phyloP scores from a whole-genome alignment of 2,113 vertebrate genomes.

The Turnix velox region DNA sequence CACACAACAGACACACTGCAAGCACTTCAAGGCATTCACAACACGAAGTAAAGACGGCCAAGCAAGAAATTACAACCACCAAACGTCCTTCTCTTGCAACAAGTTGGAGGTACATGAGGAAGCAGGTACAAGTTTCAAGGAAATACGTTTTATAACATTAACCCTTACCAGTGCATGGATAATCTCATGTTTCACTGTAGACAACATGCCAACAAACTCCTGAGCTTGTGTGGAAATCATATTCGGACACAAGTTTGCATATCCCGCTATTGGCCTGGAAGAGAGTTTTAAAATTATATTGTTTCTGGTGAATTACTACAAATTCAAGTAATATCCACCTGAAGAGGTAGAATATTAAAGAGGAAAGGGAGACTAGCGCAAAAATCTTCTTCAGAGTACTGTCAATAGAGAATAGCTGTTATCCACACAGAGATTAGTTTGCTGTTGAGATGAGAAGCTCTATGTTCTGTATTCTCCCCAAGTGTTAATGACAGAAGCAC shows the following conservation, averaged over 20 bases:
- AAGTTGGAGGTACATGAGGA: background rate
- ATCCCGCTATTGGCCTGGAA: conserved; percentile 91
- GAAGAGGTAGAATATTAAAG: background rate
- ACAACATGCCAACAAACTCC: conserved; percentile 94
- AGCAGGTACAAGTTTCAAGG: background rate
- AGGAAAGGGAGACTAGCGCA: background rate
- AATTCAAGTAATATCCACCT: background rate
- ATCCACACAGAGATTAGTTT: background rate
- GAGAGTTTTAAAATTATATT: background rate
- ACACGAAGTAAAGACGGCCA: background rate
- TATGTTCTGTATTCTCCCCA: background rate
- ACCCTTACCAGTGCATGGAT: conserved; percentile 91
- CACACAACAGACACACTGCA: background rate
- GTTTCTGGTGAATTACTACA: background rate
- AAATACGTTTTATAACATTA: background rate
- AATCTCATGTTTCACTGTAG: conserved; percentile 97
- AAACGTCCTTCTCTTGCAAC: background rate
- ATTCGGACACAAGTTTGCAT: conserved; percentile 94
- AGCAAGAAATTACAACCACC: background rate
- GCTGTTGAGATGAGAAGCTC: background rate
- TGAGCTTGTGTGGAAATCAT: conserved; percentile 95
- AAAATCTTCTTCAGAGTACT: background rate
- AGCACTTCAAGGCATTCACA: background rate
- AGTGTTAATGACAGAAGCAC: background rate
- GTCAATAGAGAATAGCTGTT: background rate